Evolutionary conservation across 2,888 invertebrate species (phyloP).

Genomic region (Eupithecia dodoneata): DNA sequence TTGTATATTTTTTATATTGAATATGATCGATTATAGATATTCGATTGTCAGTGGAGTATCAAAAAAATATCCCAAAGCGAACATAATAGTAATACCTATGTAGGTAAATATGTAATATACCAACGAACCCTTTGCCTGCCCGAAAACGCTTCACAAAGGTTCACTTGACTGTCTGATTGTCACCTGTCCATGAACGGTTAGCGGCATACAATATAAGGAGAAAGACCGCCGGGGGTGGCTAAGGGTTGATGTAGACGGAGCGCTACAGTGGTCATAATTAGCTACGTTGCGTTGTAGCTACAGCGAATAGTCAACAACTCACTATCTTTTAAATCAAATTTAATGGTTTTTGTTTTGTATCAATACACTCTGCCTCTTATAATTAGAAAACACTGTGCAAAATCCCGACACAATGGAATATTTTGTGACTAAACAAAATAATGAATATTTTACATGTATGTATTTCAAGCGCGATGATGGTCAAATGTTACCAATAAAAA

Average conservation of each 20-base stretch:
- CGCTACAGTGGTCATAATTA: background rate
- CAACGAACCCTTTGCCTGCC: background rate
- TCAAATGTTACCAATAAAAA: no score
- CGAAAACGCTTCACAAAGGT: background rate
- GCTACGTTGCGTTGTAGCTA: background rate
- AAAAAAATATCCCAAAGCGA: background rate
- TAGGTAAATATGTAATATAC: background rate
- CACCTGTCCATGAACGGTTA: constrained; percentile 3
- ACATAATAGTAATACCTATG: background rate
- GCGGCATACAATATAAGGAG: background rate
- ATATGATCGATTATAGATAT: background rate
- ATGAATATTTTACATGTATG: no score
- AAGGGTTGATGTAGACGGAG: background rate
- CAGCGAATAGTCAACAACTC: background rate
- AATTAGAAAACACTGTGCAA: no score
- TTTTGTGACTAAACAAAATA: no score
- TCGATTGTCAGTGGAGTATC: background rate
- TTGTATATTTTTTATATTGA: background rate
- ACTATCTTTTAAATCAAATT: no score
- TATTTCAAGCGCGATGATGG: no score
- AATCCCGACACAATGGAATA: no score
- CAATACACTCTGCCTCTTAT: no score
- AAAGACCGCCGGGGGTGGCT: background rate
- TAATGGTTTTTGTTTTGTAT: no score
- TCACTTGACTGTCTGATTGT: constrained; percentile 3